Conservation (phyloP, 2,113 vertebrate genomes). For the Sterna hirundo region DNA sequence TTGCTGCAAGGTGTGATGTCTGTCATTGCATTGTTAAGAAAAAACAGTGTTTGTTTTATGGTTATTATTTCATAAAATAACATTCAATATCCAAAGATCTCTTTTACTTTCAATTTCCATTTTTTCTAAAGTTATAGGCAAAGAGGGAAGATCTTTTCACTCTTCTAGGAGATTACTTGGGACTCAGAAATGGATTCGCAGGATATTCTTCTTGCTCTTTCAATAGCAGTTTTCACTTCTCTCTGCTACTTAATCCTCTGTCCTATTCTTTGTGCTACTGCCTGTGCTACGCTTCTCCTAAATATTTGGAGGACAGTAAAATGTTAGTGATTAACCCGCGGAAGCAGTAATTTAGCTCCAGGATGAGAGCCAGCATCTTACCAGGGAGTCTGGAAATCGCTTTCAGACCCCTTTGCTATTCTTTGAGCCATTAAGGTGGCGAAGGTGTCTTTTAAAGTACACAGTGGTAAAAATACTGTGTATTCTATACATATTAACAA, state of each 20-base stretch:
- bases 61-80: not conserved
- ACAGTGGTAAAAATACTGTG: not conserved
- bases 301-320: conserved; percentile 34
- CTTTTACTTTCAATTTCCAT: not conserved
- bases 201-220: conserved; percentile 23
- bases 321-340: conserved; percentile 20
- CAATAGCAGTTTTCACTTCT: conserved; percentile 42
- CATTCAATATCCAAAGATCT: not conserved
- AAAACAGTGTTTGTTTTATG: not conserved
- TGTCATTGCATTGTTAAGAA: not conserved
- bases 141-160: not conserved
- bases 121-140: not conserved
- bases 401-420: not conserved
- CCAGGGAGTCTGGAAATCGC: not conserved
- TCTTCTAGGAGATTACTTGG: not conserved
- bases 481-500: not conserved
- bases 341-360: conserved; percentile 55
- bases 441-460: not conserved
- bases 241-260: conserved; percentile 46
- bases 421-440: not conserved
- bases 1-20: conserved; percentile 20
- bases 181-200: conserved; percentile 6
- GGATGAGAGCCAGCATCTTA: conserved; percentile 4
- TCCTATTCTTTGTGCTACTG: conserved; percentile 48
- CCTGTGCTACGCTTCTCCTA: conserved; percentile 22